Evolutionary conservation across 2,113 vertebrate species (phyloP), one percentile per base, ranked within the genome.

Genomic region (Labeo catla): DNA sequence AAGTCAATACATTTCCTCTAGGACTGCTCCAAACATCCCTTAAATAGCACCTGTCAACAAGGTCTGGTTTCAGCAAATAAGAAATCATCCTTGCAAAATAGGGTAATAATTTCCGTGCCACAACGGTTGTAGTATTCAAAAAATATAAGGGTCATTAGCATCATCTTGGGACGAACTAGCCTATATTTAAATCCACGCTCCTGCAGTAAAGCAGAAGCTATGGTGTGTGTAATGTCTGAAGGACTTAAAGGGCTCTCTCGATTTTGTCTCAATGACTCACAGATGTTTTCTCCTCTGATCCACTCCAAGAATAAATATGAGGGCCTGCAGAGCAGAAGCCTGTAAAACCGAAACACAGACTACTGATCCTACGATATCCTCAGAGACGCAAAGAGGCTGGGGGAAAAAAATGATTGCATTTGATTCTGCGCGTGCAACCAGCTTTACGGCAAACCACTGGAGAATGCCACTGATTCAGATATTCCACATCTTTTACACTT

Each of bases 291-390:
- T 28, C 84, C 89, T 92, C 86, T 88, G 88, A 92, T 88, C 86
- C 87, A 16, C n/a, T 52, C 68, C 34, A 36, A 76, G 82, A 85
- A 82, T 92, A 92, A 93, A 94, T 91, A 92, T 88, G 91, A 90
- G 72, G 52, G 66, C 57, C 74, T 77, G 59, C 91, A 86, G 89
- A 92, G 89, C 88, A 84, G 59, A 78, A 88, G 92, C 79, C 90
- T 91, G 88, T 89, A 90, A 92, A 94, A 91, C 85, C 87, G 76
- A 93, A 92, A 93, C 92, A 91, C 91, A 88, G 90, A 90, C 91
- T 91, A 83, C 87, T 70, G 90, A 91, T 86, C 86, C 86, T 87
- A 28, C 74, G 88, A 88, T 86, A 89, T 91, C 88, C 78, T 77
- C 34, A 8, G 49, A 86, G 89, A 86, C 78, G 81, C 79, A 8